A percentile compares a stretch with the other conserved stretches of the same genome.
These are phyloP conservation scores for Noctilio leporinus DNA, from an alignment of 2,113 vertebrate genomes.

Conservation along the genomic window DNA sequence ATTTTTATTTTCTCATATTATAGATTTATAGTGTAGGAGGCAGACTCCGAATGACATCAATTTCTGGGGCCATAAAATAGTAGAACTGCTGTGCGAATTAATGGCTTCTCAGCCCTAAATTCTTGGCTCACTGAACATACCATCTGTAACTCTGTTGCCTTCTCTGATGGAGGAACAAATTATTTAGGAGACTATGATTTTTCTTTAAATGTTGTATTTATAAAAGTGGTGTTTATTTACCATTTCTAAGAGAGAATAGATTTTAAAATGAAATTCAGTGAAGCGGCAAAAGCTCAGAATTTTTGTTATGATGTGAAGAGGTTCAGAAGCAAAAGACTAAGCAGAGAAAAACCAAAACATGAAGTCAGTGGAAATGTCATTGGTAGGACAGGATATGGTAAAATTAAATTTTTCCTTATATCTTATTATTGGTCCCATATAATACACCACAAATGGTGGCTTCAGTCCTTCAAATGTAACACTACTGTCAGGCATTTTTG, in stretches of 20 bases:
- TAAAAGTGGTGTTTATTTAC: conserved; percentile 36
- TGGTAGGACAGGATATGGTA: neutral
- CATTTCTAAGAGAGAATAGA: conserved; percentile 31
- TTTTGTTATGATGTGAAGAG: conserved; percentile 8
- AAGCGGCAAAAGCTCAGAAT: neutral
- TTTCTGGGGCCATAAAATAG: conserved; percentile 3
- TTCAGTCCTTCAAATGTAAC: neutral
- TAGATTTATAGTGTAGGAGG: conserved; percentile 17
- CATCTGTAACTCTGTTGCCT: conserved; percentile 40
- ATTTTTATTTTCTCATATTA: conserved; percentile 46
- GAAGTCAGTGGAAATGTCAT: neutral
- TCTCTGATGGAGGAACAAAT: conserved; percentile 56
- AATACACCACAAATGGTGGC: neutral
- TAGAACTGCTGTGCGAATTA: conserved; percentile 39
- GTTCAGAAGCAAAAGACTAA: neutral
- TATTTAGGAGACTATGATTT: conserved; percentile 27
- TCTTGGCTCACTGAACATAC: conserved; percentile 32
- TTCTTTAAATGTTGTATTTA: conserved; percentile 41
- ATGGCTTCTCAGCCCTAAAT: neutral
- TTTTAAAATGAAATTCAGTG: conserved; percentile 52
- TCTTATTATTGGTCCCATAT: neutral
- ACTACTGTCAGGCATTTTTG: neutral
- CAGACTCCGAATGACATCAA: conserved; percentile 22
- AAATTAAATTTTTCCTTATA: neutral
- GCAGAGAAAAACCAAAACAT: neutral